Base-by-base conservation (phyloP, 2,888 invertebrate species). In the Alentia gelatinosa region DNA sequence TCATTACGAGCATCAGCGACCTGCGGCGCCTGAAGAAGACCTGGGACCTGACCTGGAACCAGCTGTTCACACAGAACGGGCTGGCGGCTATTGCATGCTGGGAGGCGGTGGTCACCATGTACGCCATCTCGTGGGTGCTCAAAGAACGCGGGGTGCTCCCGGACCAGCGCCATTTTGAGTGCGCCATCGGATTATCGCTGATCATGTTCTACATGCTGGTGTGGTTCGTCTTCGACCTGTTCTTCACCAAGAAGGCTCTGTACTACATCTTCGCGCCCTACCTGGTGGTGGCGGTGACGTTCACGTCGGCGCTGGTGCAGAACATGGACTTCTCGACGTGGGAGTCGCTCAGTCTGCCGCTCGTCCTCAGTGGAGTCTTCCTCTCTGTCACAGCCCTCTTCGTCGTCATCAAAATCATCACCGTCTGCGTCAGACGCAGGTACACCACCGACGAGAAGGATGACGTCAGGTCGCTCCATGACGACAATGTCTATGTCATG, bases 201-300 rank as follows among this genome's bases (percentile, higher is more conserved):
- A 86, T 86, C 86, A 86, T 86, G 86, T 86, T 86, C 86, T 86
- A 86, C 86, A 86, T 86, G 86, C 47, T 86, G 42, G 47, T 86
- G 0, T 86, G 86, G 86, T 47, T 50, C 42, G 9, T 86, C 19
- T 7, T 47, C 7, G 86, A 86, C 33, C 23, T 86, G 15, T 9
- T 42, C 35, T 86, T 86, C 86, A 86, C 47, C 0, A 5, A 33
- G 86, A 86, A 50, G 86, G 26, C 30, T 12, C 86, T 86, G 1
- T 86, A 86, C 47, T 86, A 47, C 47, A 47, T 86, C 86, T 86
- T 26, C 47, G n/a, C 47, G 42, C 86, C 86, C 30, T 86, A 86
- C 35, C 7, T 86, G n/a, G 47, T 86, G 7, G 86, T 86, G 4
- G 23, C 30, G 5, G 86, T 86, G 1, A 19, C 47, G 33, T 86